Conservation (phyloP, 2,113 vertebrate genomes). For the Scalopus aquaticus region DNA sequence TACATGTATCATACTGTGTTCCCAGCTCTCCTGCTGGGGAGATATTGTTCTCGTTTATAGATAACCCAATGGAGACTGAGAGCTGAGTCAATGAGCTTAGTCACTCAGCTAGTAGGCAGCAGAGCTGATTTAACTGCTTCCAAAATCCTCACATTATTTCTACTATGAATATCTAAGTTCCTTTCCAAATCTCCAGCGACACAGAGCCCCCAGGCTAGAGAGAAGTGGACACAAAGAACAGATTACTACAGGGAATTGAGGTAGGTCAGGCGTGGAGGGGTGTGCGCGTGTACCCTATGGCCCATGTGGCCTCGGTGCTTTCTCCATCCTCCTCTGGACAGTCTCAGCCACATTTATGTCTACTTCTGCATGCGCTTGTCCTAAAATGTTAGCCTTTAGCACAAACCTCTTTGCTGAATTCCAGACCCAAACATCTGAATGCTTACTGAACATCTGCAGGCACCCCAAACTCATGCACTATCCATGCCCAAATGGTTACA, state of each 20-base stretch:
- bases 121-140: background rate
- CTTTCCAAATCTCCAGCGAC: background rate
- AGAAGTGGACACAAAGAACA: background rate
- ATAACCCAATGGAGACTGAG: background rate
- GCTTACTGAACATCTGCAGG: background rate
- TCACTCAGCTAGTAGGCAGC: background rate
- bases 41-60: background rate
- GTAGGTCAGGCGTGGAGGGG: background rate
- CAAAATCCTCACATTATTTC: background rate
- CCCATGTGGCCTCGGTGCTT: background rate
- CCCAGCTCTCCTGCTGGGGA: background rate
- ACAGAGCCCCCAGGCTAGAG: background rate
- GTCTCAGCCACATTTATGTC: background rate
- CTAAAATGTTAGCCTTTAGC: background rate
- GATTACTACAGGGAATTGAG: background rate
- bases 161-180: background rate
- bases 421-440: background rate
- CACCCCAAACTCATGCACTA: background rate
- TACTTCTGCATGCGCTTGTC: background rate
- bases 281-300: accelerated
- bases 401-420: background rate
- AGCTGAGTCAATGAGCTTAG: background rate
- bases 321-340: background rate
- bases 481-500: background rate
- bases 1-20: background rate